Percentiles rank a stretch among this genome's conserved stretches.
These are phyloP conservation scores for Micropterix aruncella DNA, from an alignment of 2,888 invertebrate genomes.

Conservation along the genomic window DNA sequence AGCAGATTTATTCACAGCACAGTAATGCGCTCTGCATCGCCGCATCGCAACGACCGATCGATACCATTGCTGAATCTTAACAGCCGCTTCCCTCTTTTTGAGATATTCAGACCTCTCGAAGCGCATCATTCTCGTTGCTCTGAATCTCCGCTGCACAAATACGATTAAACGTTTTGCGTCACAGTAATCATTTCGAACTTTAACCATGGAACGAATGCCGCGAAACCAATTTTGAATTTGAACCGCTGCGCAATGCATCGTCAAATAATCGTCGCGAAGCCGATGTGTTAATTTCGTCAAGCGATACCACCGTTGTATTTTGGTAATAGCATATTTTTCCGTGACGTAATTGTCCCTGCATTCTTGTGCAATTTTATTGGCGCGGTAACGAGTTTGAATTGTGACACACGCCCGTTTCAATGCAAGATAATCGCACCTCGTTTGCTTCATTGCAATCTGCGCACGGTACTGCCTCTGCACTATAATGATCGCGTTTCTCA, in stretches of 20 bases:
- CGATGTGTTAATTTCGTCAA: conserved; percentile 4
- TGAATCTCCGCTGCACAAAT: conserved; percentile 9
- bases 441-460: conserved; percentile 20
- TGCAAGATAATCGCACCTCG: conserved; percentile 18
- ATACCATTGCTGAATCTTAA: conserved; percentile 18
- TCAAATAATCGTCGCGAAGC: conserved; percentile 17
- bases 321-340: conserved; percentile 21
- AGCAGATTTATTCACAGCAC: conserved; percentile 8
- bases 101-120: conserved; percentile 6
- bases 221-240: conserved; percentile 27
- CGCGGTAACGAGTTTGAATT: conserved; percentile 29
- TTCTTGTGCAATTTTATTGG: conserved; percentile 18
- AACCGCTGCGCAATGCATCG: conserved; percentile 14
- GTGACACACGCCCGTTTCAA: conserved; percentile 19
- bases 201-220: conserved; percentile 14
- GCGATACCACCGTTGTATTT: conserved; percentile 35
- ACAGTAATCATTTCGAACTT: conserved; percentile 19
- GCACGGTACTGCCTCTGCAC: conserved; percentile 32
- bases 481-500: conserved; percentile 19
- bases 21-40: conserved; percentile 8
- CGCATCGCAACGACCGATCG: conserved; percentile 9
- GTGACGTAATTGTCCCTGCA: conserved; percentile 19
- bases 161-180: conserved; percentile 15
- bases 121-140: conserved; percentile 8
- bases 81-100: conserved; percentile 10